Percentiles rank a stretch among this genome's conserved stretches.
phyloP scores from a whole-genome alignment of 2,113 vertebrate genomes.

The Columba janthina region DNA sequence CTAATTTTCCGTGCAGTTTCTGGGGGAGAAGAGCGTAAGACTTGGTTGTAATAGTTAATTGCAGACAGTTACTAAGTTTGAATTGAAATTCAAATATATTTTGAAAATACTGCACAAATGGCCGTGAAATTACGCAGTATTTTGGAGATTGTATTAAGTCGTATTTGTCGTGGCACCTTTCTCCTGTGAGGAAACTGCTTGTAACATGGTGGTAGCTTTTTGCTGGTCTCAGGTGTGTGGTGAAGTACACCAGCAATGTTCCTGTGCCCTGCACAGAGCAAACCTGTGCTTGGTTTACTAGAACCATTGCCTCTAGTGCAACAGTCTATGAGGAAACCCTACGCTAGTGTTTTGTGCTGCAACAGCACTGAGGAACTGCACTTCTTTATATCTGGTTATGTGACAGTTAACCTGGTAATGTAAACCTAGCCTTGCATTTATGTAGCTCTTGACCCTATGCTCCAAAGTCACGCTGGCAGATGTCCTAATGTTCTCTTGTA shows the following conservation, averaged over 20 bases:
- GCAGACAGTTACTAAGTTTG: neutral
- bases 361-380: neutral
- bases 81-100: neutral
- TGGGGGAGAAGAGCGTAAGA: neutral
- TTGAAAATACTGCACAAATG: neutral
- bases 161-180: neutral
- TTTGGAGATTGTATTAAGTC: neutral
- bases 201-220: neutral
- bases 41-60: neutral
- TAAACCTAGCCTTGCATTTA: neutral
- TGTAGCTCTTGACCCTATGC: neutral
- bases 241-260: fast-evolving
- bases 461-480: neutral
- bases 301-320: neutral
- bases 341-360: fast-evolving
- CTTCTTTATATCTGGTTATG: neutral
- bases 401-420: neutral
- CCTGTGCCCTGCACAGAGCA: neutral
- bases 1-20: neutral
- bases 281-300: neutral
- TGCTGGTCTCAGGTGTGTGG: too few species aligned
- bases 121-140: neutral
- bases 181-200: neutral
- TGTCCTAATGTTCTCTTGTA: neutral
- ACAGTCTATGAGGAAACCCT: too few species aligned